Evolutionary conservation across 2,888 invertebrate genomes (phyloP).

Genomic region (Dolichomitus sp.): DNA sequence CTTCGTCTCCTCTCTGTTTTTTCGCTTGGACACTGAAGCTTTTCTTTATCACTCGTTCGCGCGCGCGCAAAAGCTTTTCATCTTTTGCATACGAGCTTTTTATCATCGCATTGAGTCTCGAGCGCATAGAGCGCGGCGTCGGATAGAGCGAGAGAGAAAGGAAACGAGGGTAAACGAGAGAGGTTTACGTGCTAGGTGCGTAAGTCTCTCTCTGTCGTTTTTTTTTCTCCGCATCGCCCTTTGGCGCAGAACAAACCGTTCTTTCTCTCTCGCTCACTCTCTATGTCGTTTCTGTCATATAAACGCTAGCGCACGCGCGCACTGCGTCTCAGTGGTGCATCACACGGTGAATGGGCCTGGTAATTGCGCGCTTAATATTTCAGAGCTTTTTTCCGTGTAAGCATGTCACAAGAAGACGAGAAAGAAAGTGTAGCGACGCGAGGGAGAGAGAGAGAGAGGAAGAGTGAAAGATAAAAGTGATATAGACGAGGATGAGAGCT

Average conservation of each 20-base stretch:
- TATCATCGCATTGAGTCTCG: conserved; percentile 82
- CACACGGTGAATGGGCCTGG: conserved; percentile 84
- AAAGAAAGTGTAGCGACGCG: conserved; percentile 9
- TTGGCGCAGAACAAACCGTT: conserved; percentile 52
- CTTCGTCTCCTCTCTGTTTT: conserved; percentile 65
- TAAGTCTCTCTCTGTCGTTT: conserved; percentile 57
- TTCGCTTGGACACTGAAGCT: conserved; percentile 63
- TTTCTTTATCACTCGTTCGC: conserved; percentile 68
- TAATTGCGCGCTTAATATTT: conserved; percentile 86
- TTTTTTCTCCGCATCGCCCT: conserved; percentile 48
- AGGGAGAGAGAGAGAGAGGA: conserved; percentile 26
- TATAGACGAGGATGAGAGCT: conserved; percentile 51
- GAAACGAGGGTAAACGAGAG: conserved; percentile 46
- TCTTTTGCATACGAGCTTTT: conserved; percentile 84
- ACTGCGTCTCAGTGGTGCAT: conserved; percentile 79
- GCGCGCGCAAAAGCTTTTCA: conserved; percentile 84
- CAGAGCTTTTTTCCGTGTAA: conserved; percentile 82
- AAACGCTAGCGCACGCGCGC: conserved; percentile 59
- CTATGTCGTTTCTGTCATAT: conserved; percentile 54
- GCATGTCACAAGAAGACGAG: conserved; percentile 78
- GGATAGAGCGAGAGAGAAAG: conserved; percentile 55
- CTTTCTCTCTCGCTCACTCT: conserved; percentile 56
- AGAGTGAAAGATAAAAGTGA: conserved; percentile 58
- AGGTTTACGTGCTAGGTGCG: conserved; percentile 74
- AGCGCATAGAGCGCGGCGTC: conserved; percentile 72